Evolutionary conservation across 2,113 vertebrate species (phyloP), one percentile per base, ranked within the genome.

Genomic region (Amazona vittata): DNA sequence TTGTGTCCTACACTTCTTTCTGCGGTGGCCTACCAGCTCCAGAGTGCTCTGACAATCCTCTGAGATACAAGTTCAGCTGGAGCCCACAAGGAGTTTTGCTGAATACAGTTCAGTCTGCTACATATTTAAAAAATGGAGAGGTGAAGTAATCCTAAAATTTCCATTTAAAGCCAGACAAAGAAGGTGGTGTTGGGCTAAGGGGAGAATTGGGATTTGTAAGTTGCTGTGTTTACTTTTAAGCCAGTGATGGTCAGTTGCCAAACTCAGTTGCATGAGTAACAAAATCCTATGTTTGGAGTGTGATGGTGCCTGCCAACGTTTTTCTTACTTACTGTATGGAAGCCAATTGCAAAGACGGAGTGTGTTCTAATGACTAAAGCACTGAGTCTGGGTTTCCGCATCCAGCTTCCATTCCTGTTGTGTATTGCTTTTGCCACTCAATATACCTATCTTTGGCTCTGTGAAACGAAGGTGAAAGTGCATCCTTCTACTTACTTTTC

Each of bases 51-150:
- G 98, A 99, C 94, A 99, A 99, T 84, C 99, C 99, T 64, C 98
- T 99, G 74, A 98, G 99, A 81, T 99, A 99, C 97, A 99, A 99
- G 97, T 99, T 99, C 97, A 99, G 99, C 97, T 99, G 99, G 99
- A 99, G 98, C 96, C 99, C 99, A 0, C 98, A 98, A 43, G 98
- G 99, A 47, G 99, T 99, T 75, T 96, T 99, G 65, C 97, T 99
- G 86, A 99, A 99, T 95, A 98, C 99, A n/a, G 90, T 99, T 97
- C 99, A 98, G 73, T 97, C 99, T 1, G 99, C 99, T 77, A 90
- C 98, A 2, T 99, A 99, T 91, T 98, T 99, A 76, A 98, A 97
- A 93, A 97, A 99, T 70, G 98, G 98, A 95, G 90, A 99, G 99
- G 99, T 99, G 93, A 94, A 25, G 76, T 88, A 83, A 37, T n/a